phyloP scores from a whole-genome alignment of 2,113 vertebrate genomes.

The Melanocharis versteri region DNA sequence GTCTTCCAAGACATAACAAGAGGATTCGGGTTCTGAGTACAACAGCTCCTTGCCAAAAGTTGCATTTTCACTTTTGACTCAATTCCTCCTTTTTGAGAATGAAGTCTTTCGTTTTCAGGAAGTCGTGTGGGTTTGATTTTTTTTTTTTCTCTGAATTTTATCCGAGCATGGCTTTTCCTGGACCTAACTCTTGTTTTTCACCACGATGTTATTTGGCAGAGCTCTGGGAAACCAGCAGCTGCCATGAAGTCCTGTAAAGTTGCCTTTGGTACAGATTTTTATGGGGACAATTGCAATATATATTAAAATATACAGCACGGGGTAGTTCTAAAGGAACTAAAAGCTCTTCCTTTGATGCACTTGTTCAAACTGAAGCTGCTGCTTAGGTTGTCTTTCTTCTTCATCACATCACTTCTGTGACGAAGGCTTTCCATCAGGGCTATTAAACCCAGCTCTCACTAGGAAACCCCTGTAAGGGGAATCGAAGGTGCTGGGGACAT shows the following conservation, averaged over 20 bases:
- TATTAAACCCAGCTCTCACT: not conserved
- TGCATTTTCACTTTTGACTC: not conserved
- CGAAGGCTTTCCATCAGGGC: not conserved
- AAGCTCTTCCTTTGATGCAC: not conserved
- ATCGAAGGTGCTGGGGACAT: not conserved
- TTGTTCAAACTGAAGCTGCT: not conserved
- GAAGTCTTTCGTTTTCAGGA: not conserved
- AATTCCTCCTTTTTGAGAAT: not conserved
- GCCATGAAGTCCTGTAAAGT: not conserved
- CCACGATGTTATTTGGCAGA: not conserved
- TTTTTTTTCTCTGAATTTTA: not conserved
- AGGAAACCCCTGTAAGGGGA: not conserved
- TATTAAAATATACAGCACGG: not conserved
- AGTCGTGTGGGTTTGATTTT: not conserved
- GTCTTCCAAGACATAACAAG: not conserved
- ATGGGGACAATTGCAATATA: rapidly evolving
- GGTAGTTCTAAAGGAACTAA: not conserved
- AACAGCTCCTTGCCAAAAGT: not conserved
- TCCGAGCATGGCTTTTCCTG: not conserved
- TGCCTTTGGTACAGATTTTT: not conserved
- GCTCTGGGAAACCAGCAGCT: not conserved
- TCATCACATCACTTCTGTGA: not conserved
- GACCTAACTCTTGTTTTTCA: not conserved
- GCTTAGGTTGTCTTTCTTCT: not conserved
- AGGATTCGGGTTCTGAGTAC: not conserved